Percentiles rank a stretch among this genome's conserved stretches.
Conservation (phyloP, 2,113 vertebrate genomes). For the Epinephelus fuscoguttatus region DNA sequence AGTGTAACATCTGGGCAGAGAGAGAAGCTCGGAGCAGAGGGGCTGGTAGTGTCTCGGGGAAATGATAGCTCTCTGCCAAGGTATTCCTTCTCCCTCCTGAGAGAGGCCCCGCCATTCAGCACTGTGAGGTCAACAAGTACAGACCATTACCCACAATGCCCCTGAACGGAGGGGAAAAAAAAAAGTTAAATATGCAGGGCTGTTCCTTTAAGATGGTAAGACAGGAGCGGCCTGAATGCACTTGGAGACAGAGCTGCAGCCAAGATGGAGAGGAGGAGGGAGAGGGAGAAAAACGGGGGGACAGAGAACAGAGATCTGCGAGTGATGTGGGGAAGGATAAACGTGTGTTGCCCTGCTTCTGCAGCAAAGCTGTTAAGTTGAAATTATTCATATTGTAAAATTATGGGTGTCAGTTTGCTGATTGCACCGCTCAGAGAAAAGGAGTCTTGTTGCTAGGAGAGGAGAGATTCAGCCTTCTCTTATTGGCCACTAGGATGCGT, state of each 20-base stretch:
- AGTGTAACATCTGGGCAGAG: conserved; percentile 56
- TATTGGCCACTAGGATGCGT: conserved; percentile 86
- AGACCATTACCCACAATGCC: conserved; percentile 85
- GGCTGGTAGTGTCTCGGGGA: conserved; percentile 69
- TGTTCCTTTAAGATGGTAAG: conserved; percentile 92
- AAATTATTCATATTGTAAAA: conserved; percentile 91
- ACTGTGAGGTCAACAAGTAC: conserved; percentile 84
- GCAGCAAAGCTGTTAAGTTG: conserved; percentile 77
- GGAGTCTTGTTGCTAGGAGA: conserved; percentile 95
- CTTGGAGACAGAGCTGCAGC: conserved; percentile 79
- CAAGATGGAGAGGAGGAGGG: conserved; percentile 74
- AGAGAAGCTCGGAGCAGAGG: conserved; percentile 60
- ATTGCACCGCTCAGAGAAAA: conserved; percentile 81
- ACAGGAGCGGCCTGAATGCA: conserved; percentile 90
- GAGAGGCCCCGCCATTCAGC: conserved; percentile 79
- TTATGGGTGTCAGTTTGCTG: conserved; percentile 90
- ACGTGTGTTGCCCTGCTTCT: conserved; percentile 80
- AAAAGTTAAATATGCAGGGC: conserved; percentile 75
- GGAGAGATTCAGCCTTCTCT: conserved; percentile 82
- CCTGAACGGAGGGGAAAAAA: conserved; percentile 42
- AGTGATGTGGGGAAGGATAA: conserved; percentile 37
- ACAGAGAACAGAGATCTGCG: conserved; percentile 47
- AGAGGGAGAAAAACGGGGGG: conserved; percentile 47
- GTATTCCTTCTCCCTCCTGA: conserved; percentile 79
- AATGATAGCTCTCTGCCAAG: conserved; percentile 78